phyloP scores from a whole-genome alignment of 2,797 vertebrate species.

The Ambastaia sidthimunki region DNA sequence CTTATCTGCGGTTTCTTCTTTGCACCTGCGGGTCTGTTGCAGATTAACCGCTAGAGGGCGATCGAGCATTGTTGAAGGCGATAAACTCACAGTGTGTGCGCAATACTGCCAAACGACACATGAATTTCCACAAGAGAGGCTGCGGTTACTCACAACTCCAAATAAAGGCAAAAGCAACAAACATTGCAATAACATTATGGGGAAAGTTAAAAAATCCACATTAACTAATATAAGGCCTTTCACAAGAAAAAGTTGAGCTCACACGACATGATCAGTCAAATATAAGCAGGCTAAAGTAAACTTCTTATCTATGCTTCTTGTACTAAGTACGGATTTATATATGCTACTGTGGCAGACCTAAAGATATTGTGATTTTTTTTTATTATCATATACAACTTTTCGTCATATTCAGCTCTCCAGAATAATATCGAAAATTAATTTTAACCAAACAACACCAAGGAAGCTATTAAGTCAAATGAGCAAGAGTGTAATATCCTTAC shows the following conservation, averaged over 20 bases:
- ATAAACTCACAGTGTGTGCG: not conserved
- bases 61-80: slow-evolving; percentile 53
- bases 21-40: not conserved
- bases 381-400: too few relatives aligned
- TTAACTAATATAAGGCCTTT: too few relatives aligned
- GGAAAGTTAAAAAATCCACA: not conserved
- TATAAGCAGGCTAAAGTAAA: not conserved
- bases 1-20: not conserved
- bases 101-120: not conserved
- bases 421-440: not conserved
- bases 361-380: not conserved
- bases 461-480: not conserved
- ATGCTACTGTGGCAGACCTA: too few relatives aligned
- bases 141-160: not conserved
- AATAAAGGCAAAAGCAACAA: not conserved
- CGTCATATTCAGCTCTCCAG: not conserved
- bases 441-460: too few relatives aligned
- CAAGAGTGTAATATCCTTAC: not conserved
- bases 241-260: not conserved
- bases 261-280: not conserved
- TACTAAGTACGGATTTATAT: too few relatives aligned
- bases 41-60: slow-evolving; percentile 67
- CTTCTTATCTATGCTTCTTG: too few relatives aligned
- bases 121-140: not conserved
- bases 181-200: not conserved